Percentiles rank a stretch among this genome's conserved stretches.
These are phyloP conservation scores for Epinephelus moara DNA, from an alignment of 2,113 vertebrate genomes.

Conservation along the genomic window DNA sequence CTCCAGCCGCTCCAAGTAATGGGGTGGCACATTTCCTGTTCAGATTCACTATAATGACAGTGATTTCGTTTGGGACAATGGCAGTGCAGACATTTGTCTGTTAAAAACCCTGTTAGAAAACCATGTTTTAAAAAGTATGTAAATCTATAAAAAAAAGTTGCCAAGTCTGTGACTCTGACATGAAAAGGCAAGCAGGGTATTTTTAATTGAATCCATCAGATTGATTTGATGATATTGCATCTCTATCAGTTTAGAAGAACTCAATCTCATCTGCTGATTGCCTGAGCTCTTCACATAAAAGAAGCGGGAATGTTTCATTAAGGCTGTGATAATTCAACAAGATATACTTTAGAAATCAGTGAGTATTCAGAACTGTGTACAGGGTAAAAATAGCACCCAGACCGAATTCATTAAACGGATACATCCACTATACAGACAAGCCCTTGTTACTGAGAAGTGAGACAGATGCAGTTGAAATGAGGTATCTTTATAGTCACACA, in stretches of 20 bases:
- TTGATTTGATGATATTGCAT: constrained; percentile 76
- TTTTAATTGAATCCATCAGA: constrained; percentile 78
- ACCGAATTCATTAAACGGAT: constrained; percentile 53
- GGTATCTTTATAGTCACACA: constrained; percentile 2
- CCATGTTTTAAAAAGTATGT: constrained; percentile 22
- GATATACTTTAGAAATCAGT: constrained; percentile 78
- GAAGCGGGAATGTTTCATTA: constrained; percentile 76
- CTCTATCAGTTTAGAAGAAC: constrained; percentile 74
- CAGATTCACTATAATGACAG: constrained; percentile 14
- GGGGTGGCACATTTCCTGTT: constrained; percentile 19
- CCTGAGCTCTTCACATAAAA: constrained; percentile 79
- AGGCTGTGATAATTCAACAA: constrained; percentile 76
- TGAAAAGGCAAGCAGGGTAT: constrained; percentile 65
- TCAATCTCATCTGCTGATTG: constrained; percentile 80
- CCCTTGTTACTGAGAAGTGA: constrained; percentile 51
- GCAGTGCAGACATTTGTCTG: constrained; percentile 12
- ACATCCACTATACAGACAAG: constrained; percentile 41
- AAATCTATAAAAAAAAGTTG: constrained; percentile 37
- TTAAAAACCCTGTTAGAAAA: constrained; percentile 35
- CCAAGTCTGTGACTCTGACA: constrained; percentile 52
- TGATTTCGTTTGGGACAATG: constrained; percentile 16
- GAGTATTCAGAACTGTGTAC: constrained; percentile 66
- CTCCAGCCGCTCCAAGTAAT: constrained; percentile 2
- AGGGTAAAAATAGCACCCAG: constrained; percentile 66
- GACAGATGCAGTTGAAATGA: constrained; percentile 31